Percentiles rank a stretch among this genome's conserved stretches.
These are phyloP conservation scores for Papilio elwesi DNA, from an alignment of 2,888 invertebrate genomes.

Conservation along the genomic window DNA sequence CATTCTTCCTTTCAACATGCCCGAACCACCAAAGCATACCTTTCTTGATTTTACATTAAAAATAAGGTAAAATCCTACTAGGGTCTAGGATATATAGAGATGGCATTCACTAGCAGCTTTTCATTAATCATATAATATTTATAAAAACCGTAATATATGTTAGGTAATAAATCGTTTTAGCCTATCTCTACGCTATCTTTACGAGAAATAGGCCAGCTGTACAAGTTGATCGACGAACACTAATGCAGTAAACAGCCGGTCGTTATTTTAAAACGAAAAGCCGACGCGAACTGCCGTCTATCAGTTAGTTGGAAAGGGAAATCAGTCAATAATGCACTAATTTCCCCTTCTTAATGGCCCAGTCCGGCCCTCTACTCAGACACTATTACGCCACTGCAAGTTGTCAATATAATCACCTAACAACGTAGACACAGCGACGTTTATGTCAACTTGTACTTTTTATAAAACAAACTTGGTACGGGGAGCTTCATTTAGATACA, in stretches of 20 bases:
- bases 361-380: conserved; percentile 67
- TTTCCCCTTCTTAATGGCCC: conserved; percentile 81
- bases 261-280: conserved; percentile 73
- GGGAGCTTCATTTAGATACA: conserved; percentile 32
- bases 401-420: conserved; percentile 46
- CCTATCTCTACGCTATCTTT: background rate
- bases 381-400: conserved; percentile 70
- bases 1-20: too few species aligned
- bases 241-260: conserved; percentile 65
- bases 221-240: conserved; percentile 45
- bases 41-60: too few species aligned
- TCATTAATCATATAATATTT: too few species aligned
- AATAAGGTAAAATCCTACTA: too few species aligned
- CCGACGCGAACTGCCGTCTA: conserved; percentile 65
- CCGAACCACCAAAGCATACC: too few species aligned
- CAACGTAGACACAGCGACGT: conserved; percentile 32
- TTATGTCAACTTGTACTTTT: conserved; percentile 27
- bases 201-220: conserved; percentile 26
- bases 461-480: conserved; percentile 30
- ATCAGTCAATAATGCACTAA: conserved; percentile 84
- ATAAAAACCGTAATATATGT: too few species aligned
- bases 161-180: background rate
- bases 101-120: too few species aligned
- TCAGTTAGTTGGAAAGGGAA: conserved; percentile 81
- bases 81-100: too few species aligned